A percentile compares a stretch with the other conserved stretches of the same genome.
Conservation (phyloP, 1,140 invertebrate genomes). For the Riptortus pedestris region DNA sequence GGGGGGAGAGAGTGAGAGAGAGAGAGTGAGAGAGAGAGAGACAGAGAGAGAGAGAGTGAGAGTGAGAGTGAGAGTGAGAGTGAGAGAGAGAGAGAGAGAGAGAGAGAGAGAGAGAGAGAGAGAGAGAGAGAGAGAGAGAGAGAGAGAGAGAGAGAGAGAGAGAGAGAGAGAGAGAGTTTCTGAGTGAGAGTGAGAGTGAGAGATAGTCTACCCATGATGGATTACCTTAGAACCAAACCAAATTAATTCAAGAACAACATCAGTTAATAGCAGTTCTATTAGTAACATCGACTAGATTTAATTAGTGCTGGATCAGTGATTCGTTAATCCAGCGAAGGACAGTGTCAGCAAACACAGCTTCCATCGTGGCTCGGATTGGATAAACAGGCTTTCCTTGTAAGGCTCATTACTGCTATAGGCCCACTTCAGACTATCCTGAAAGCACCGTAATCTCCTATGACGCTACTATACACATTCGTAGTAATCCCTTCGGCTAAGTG, state of each 20-base stretch:
- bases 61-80: neutral
- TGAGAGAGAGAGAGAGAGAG: neutral
- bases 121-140: constrained; percentile 7
- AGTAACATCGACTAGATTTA: neutral
- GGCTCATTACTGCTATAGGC: no score
- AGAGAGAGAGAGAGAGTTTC: constrained; percentile 16
- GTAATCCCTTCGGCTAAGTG: no score
- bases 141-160: constrained; percentile 21
- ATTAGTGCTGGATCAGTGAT: neutral
- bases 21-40: neutral
- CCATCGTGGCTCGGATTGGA: no score
- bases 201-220: neutral
- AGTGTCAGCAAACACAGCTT: no score
- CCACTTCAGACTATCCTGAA: no score
- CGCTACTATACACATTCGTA: no score
- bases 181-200: constrained; percentile 18
- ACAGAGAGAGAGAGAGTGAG: neutral
- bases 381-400: no score
- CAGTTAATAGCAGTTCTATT: neutral
- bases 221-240: neutral
- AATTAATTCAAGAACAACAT: neutral
- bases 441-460: no score
- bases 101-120: neutral
- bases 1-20: neutral
- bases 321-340: no score